Evolutionary conservation across 2,113 vertebrate genomes (phyloP), one percentile per base, ranked within the genome.

Genomic region (Noctilio leporinus): DNA sequence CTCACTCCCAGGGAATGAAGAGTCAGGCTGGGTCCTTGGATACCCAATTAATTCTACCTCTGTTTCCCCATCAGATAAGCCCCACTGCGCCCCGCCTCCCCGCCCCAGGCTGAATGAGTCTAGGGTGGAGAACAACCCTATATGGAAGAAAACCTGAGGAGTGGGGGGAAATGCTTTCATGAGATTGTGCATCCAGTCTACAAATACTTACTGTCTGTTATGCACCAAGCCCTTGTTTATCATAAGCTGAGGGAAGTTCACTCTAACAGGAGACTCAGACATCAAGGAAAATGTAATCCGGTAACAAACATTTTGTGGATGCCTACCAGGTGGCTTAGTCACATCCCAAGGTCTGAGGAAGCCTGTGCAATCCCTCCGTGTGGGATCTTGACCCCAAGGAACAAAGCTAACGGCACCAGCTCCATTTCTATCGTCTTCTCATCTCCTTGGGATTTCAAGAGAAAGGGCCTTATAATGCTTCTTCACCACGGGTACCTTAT

Each of bases 151-250:
- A 24, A 15, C 28, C 0, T 0, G 12, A 0, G 64, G 35, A 75
- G 4, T 1, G 40, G 20, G 30, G 28, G 7, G 19, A 3, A 5
- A 4, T 0, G 3, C 53, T 43, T 28, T 47, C 20, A 0, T 4
- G 0, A 70, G 43, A 40, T 5, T 5, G 12, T 6, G 20, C 3
- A 0, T 9, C 30, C 1, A 0, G 24, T 40, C 49, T n/a, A 8
- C 51, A 38, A 6, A 22, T 1, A 40, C 4, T 38, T 6, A 26
- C 19, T 33, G 24, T 43, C 53, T 35, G 9, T n/a, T 26, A 16
- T 0, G 1, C 7, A 2, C 51, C 22, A 4, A 72, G 90, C 16
- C 0, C 14, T 20, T 17, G 55, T 16, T 64, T 16, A 4, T 3
- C 16, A 7, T 15, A 11, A 47, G 84, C 72, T 1, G 3, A 20